Evolutionary conservation across 1,140 invertebrate genomes (phyloP).

Genomic region (Oscheius sp.): DNA sequence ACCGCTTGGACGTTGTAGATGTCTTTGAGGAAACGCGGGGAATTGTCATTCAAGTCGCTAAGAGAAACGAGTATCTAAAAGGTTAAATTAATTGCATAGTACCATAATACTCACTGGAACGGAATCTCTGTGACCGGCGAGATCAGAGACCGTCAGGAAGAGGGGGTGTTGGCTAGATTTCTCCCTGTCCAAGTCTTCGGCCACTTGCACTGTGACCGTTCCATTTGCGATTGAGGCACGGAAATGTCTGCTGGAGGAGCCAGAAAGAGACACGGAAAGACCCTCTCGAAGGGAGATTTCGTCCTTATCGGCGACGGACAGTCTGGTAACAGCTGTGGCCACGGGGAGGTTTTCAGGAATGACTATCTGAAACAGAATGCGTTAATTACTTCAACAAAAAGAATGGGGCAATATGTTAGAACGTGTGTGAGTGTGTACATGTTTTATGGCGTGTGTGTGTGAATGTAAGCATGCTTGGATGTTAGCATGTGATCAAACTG

Average conservation of each 20-base stretch:
- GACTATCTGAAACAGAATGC: neutral
- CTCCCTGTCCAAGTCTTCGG: constrained; percentile 6
- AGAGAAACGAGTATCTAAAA: constrained; percentile 14
- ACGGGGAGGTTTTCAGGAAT: neutral
- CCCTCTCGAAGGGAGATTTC: neutral
- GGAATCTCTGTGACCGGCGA: neutral
- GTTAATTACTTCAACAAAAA: no score
- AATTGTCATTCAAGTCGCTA: constrained; percentile 24
- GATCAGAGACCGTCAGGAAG: neutral
- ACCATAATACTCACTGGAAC: neutral
- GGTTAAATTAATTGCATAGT: neutral
- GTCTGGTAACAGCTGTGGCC: neutral
- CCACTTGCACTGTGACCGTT: neutral
- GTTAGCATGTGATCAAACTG: no score
- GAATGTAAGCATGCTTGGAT: no score
- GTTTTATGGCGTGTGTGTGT: no score
- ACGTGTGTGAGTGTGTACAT: no score
- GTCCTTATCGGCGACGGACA: neutral
- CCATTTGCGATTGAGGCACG: neutral
- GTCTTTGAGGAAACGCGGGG: constrained; percentile 1
- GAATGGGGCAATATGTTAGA: no score
- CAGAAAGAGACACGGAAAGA: neutral
- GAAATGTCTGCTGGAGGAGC: neutral
- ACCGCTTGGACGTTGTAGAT: constrained; percentile 10
- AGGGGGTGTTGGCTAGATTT: neutral